These are phyloP conservation scores for Gavialis gangeticus DNA, from an alignment of 2,113 vertebrate genomes.

Conservation along the genomic window DNA sequence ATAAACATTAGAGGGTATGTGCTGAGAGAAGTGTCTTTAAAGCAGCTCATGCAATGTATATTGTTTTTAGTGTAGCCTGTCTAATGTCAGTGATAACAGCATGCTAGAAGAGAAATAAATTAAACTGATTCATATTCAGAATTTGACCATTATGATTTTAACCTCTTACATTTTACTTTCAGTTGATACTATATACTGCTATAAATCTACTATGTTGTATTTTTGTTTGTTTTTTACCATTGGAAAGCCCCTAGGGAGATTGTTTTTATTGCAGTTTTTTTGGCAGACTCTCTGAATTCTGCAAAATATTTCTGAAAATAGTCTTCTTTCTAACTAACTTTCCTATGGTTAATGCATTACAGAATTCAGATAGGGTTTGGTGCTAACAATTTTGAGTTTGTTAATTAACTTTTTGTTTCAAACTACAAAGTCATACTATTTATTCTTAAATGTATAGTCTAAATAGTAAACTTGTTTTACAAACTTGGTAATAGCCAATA, in stretches of 20 bases:
- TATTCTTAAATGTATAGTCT: background rate
- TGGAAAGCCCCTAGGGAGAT: background rate
- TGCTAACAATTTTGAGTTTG: background rate
- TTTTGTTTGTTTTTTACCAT: background rate
- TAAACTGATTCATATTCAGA: background rate
- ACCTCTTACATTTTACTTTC: background rate
- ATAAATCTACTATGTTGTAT: background rate
- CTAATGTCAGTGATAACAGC: background rate
- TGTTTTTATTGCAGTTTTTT: background rate
- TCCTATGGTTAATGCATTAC: background rate
- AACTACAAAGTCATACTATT: background rate
- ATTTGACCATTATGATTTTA: background rate
- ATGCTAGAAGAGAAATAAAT: background rate
- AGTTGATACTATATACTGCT: background rate
- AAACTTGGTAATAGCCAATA: background rate
- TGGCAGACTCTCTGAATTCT: background rate
- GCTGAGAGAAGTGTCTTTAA: background rate
- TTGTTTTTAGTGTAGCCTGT: background rate
- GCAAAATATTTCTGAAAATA: background rate
- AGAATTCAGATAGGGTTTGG: background rate
- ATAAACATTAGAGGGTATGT: accelerated
- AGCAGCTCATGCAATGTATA: background rate
- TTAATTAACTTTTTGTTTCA: background rate
- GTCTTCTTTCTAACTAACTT: background rate
- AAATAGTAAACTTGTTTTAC: background rate